Conservation (phyloP, 2,113 vertebrate genomes). For the Pao palembangensis region DNA sequence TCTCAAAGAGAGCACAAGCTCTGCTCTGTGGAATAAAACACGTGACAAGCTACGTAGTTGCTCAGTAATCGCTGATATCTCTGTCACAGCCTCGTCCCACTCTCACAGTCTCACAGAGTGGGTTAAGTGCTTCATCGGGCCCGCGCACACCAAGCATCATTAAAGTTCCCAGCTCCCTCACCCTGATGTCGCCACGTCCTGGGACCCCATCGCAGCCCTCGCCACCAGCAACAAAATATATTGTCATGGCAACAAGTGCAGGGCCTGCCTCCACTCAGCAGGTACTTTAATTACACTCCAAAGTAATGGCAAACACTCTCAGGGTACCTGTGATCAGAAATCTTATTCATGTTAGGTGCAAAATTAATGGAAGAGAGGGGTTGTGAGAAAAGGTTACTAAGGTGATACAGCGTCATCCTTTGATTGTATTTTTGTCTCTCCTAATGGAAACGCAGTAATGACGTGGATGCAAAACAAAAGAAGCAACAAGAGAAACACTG, state of each 20-base stretch:
- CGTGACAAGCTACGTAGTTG: not conserved
- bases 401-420: no score
- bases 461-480: not conserved
- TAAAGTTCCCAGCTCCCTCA: slow-evolving; percentile 88
- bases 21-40: not conserved
- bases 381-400: no score
- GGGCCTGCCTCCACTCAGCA: slow-evolving; percentile 80
- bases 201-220: slow-evolving; percentile 88
- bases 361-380: no score
- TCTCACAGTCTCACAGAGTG: no score
- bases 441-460: no score
- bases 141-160: slow-evolving; percentile 85
- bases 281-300: slow-evolving; percentile 54
- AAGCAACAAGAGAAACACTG: not conserved
- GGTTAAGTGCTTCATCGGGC: slow-evolving; percentile 61
- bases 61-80: not conserved
- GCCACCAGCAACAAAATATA: slow-evolving; percentile 88
- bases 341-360: not conserved
- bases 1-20: not conserved
- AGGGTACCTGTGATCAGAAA: not conserved
- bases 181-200: slow-evolving; percentile 84
- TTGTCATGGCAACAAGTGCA: slow-evolving; percentile 86
- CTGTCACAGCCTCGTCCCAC: slow-evolving; percentile 79
- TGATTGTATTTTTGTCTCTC: no score
- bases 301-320: not conserved